Evolutionary conservation across 2,113 vertebrate genomes (phyloP).

Genomic region (Gasterosteus nipponicus): DNA sequence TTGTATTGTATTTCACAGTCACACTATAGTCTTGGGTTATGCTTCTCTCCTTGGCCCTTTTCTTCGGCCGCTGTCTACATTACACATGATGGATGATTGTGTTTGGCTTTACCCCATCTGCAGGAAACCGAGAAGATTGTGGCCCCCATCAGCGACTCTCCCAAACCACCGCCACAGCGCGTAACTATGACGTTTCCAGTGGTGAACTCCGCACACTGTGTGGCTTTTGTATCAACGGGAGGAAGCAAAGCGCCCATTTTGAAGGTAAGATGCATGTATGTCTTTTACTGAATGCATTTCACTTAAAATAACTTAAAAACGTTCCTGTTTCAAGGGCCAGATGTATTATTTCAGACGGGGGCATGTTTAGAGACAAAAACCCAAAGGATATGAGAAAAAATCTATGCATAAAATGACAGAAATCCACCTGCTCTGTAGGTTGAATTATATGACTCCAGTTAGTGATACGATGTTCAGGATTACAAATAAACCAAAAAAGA

Average conservation of each 20-base stretch:
- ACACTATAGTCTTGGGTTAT: slow-evolving; percentile 3
- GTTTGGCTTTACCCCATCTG: slow-evolving; percentile 20
- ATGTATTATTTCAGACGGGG: neutral
- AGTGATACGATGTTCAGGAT: neutral
- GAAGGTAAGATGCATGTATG: slow-evolving; percentile 80
- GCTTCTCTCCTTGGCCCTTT: slow-evolving; percentile 3
- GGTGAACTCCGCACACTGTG: slow-evolving; percentile 87
- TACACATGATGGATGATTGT: slow-evolving; percentile 22
- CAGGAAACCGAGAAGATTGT: slow-evolving; percentile 89
- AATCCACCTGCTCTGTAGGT: neutral
- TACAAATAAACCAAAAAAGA: neutral
- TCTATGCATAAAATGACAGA: neutral
- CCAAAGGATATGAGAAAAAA: neutral
- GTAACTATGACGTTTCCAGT: slow-evolving; percentile 90
- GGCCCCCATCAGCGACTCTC: slow-evolving; percentile 89
- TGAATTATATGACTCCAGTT: neutral
- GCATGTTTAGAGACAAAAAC: neutral
- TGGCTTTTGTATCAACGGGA: slow-evolving; percentile 90
- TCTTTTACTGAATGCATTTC: neutral
- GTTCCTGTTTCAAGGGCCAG: neutral
- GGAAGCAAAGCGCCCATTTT: slow-evolving; percentile 88
- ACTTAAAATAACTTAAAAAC: neutral
- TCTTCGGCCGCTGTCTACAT: slow-evolving; percentile 4
- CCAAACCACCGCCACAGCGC: slow-evolving; percentile 88
- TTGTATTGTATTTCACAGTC: slow-evolving; percentile 8